Evolutionary conservation across 2,888 invertebrate genomes (phyloP).

Genomic region (Thalpophila matura): DNA sequence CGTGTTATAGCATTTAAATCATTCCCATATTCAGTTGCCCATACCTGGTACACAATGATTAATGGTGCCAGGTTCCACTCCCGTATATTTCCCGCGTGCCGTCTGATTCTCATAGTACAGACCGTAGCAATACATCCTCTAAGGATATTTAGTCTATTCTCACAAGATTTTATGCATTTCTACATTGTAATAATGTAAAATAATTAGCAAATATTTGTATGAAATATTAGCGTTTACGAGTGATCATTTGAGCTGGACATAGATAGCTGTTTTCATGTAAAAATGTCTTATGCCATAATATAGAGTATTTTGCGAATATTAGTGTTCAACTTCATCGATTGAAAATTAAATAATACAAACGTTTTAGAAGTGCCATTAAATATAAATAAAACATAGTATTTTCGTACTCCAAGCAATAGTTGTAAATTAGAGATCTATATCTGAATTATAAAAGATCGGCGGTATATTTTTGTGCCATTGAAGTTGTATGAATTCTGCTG

Average conservation of each 20-base stretch:
- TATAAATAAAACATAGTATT: slow-evolving; percentile 80
- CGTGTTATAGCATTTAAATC: background rate
- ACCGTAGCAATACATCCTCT: slow-evolving; percentile 45
- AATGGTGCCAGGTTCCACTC: slow-evolving; percentile 21
- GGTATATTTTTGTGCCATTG: slow-evolving; percentile 70
- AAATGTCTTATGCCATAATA: slow-evolving; percentile 52
- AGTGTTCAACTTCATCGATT: slow-evolving; percentile 54
- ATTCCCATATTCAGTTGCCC: slow-evolving; percentile 12
- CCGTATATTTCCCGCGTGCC: slow-evolving; percentile 45
- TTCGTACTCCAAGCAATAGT: slow-evolving; percentile 83
- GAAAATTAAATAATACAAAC: slow-evolving; percentile 67
- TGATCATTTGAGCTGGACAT: slow-evolving; percentile 48
- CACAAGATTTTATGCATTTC: slow-evolving; percentile 63
- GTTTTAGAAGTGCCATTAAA: slow-evolving; percentile 87
- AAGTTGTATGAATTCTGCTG: slow-evolving; percentile 26
- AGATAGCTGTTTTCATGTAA: slow-evolving; percentile 50
- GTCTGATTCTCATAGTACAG: slow-evolving; percentile 47
- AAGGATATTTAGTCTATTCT: slow-evolving; percentile 50
- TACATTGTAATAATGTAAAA: slow-evolving; percentile 59
- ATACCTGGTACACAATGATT: slow-evolving; percentile 15
- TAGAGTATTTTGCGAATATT: slow-evolving; percentile 54
- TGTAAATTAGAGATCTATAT: slow-evolving; percentile 61
- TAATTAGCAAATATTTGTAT: slow-evolving; percentile 60
- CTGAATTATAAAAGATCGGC: slow-evolving; percentile 58
- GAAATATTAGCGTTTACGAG: slow-evolving; percentile 46